A percentile compares a stretch with the other conserved stretches of the same genome.
Evolutionary conservation across 2,888 invertebrate species (phyloP).

Genomic region (Sussaba pulchella): DNA sequence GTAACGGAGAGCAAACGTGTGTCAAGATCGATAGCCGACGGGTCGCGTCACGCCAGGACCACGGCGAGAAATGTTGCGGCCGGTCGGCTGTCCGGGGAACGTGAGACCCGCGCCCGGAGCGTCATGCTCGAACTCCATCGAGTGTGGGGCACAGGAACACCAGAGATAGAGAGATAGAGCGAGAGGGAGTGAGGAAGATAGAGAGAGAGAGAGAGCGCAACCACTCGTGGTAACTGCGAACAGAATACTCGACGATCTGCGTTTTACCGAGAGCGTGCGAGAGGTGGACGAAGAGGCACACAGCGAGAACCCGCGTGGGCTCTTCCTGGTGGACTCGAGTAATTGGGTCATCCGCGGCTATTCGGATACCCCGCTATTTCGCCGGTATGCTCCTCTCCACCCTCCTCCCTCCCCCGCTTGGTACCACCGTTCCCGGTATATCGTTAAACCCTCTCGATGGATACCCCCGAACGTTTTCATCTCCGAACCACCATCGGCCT

Average conservation of each 20-base stretch:
- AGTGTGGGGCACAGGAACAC: constrained; percentile 9
- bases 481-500: background rate
- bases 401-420: no score
- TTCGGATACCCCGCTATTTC: constrained; percentile 10
- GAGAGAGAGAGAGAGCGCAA: background rate
- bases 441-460: constrained; percentile 37
- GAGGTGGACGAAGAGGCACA: background rate
- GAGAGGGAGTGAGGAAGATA: no score
- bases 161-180: no score
- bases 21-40: constrained; percentile 51
- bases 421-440: constrained; percentile 9
- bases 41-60: constrained; percentile 31
- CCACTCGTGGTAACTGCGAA: constrained; percentile 27
- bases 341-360: constrained; percentile 64
- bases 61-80: constrained; percentile 32
- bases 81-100: constrained; percentile 52
- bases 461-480: background rate
- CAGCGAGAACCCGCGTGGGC: background rate
- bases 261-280: constrained; percentile 20
- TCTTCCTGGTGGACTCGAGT: constrained; percentile 55
- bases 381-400: background rate
- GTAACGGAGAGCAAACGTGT: constrained; percentile 16
- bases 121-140: constrained; percentile 24
- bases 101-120: constrained; percentile 20
- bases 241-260: constrained; percentile 36